Conservation (phyloP, 2,113 vertebrate species). For the Chlorodrepanis virens region DNA sequence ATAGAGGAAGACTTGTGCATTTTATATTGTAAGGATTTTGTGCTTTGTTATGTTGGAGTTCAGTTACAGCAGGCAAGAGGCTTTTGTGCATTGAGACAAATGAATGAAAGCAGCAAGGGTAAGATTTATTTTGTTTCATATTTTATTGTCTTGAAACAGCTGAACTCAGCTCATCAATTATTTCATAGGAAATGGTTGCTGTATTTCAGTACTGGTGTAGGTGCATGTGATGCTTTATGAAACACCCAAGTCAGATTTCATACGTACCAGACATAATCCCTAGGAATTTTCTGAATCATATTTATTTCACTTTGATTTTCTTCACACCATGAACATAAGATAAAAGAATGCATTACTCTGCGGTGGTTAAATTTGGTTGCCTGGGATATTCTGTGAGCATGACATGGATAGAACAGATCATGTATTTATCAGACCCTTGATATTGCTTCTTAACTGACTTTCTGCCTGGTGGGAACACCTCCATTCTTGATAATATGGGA, state of each 20-base stretch:
- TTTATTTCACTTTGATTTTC: constrained; percentile 48
- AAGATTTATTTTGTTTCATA: constrained; percentile 31
- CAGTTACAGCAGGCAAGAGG: not conserved
- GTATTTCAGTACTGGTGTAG: not conserved
- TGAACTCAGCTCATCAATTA: constrained; percentile 15
- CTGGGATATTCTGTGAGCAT: not conserved
- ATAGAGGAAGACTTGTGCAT: not conserved
- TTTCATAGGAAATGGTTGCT: not conserved
- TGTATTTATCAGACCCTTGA: not conserved
- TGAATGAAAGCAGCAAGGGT: not conserved
- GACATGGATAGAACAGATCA: not conserved
- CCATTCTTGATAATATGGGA: not conserved
- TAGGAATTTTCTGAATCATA: constrained; percentile 5
- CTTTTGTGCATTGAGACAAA: not conserved
- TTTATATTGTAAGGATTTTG: not conserved
- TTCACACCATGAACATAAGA: not conserved
- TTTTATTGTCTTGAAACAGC: constrained; percentile 5
- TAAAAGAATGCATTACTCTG: not conserved
- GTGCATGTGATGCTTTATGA: not conserved
- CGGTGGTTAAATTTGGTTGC: not conserved
- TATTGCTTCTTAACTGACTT: not conserved
- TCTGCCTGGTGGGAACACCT: not conserved
- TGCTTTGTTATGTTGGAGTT: not conserved
- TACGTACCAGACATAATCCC: not conserved
- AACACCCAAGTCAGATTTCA: not conserved